Evolutionary conservation across 1,140 invertebrate species (phyloP).

Genomic region (Homalodisca vitripennis): DNA sequence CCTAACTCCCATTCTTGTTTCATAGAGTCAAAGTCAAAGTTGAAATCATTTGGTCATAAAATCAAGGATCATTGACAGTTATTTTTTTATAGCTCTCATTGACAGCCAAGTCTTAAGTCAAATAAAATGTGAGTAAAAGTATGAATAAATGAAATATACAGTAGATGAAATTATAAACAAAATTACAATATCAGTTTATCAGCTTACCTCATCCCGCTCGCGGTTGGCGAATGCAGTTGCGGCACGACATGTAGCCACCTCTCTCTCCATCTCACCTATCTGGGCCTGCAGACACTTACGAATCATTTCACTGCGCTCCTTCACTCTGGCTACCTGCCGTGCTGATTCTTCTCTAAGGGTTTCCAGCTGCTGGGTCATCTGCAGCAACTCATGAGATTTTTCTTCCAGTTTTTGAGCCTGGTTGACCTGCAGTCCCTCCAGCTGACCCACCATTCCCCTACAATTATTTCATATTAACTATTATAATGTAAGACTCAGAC

Average conservation of each 20-base stretch:
- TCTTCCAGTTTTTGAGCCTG: slow-evolving; percentile 54
- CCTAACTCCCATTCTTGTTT: too few relatives aligned
- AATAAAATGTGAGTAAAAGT: too few relatives aligned
- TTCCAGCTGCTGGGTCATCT: slow-evolving; percentile 65
- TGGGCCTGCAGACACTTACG: slow-evolving; percentile 59
- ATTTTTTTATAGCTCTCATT: too few relatives aligned
- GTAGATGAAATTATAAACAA: too few relatives aligned
- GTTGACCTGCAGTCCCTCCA: slow-evolving; percentile 53
- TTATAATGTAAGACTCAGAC: too few relatives aligned
- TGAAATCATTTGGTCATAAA: too few relatives aligned
- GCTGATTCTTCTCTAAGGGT: slow-evolving; percentile 67
- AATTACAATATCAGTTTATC: too few relatives aligned
- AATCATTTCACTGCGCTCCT: slow-evolving; percentile 63
- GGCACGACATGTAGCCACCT: slow-evolving; percentile 61
- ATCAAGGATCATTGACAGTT: too few relatives aligned
- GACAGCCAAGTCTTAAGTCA: too few relatives aligned
- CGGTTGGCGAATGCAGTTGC: slow-evolving; percentile 60
- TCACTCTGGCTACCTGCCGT: slow-evolving; percentile 63
- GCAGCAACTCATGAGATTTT: slow-evolving; percentile 56
- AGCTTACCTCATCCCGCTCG: slow-evolving; percentile 60
- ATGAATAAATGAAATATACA: too few relatives aligned
- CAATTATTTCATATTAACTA: too few relatives aligned
- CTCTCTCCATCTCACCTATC: slow-evolving; percentile 62
- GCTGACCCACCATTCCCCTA: slow-evolving; percentile 47
- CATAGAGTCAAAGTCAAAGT: too few relatives aligned